Conservation (phyloP, 2,113 vertebrate genomes). For the Garra rufa region DNA sequence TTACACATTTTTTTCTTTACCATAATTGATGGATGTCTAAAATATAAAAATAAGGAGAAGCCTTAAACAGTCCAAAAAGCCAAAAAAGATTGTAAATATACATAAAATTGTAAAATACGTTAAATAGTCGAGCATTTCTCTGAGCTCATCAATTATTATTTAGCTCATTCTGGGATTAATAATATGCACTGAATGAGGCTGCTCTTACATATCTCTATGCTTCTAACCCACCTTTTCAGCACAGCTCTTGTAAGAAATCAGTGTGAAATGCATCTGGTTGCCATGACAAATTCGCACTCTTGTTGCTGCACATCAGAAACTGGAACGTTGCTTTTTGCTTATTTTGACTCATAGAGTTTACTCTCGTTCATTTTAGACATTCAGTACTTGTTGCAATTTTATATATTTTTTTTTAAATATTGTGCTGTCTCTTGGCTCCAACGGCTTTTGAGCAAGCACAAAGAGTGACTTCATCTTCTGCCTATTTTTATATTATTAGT, state of each 20-base stretch:
- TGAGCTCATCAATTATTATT: no score
- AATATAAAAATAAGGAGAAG: no score
- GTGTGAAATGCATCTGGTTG: conserved; percentile 1
- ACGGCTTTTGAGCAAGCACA: neutral
- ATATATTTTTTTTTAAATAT: neutral
- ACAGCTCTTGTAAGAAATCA: neutral
- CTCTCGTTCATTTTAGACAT: neutral
- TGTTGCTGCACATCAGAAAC: neutral
- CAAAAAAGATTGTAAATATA: no score
- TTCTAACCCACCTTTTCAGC: neutral
- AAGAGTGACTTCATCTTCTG: neutral
- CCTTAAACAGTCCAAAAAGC: no score
- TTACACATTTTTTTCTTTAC: no score
- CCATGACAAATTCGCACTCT: neutral
- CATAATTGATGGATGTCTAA: no score
- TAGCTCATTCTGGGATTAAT: no score
- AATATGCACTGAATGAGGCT: neutral
- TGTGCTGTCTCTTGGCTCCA: neutral
- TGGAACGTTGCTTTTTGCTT: neutral
- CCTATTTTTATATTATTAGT: neutral
- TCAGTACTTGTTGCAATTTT: neutral
- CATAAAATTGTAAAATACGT: no score
- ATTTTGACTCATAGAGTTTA: neutral
- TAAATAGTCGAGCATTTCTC: no score
- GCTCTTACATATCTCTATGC: neutral